These are phyloP conservation scores for Emydoidea blandingii DNA, from an alignment of 2,797 vertebrate genomes.

Conservation along the genomic window DNA sequence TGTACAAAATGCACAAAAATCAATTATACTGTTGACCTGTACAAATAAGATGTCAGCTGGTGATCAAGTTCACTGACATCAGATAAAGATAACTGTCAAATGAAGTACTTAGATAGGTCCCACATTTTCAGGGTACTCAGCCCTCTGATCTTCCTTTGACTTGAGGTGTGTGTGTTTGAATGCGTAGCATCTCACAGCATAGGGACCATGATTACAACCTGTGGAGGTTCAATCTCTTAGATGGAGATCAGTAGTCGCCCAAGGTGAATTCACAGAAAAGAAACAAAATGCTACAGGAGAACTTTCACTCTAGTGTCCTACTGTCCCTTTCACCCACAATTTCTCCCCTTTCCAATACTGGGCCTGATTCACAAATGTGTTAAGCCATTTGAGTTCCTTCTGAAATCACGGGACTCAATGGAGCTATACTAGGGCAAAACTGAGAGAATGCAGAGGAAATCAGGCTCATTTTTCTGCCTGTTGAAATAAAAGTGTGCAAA, in stretches of 20 bases:
- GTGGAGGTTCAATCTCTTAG: neutral
- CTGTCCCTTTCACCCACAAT: neutral
- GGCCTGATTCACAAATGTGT: neutral
- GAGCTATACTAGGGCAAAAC: too few species aligned
- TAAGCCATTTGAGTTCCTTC: neutral
- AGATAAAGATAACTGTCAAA: slow-evolving; percentile 48
- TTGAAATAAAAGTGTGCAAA: too few species aligned
- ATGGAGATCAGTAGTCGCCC: neutral
- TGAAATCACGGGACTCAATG: too few species aligned
- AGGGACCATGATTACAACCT: neutral
- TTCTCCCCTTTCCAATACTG: neutral
- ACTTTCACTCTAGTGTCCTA: neutral
- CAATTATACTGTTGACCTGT: slow-evolving; percentile 63
- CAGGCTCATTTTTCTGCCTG: too few species aligned
- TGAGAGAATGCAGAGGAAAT: neutral
- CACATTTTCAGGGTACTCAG: slow-evolving; percentile 43
- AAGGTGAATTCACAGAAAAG: neutral
- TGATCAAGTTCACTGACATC: neutral
- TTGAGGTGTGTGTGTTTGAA: neutral
- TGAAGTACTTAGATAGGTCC: slow-evolving; percentile 4
- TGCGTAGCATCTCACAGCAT: neutral
- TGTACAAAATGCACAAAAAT: slow-evolving; percentile 24
- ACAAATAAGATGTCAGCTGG: slow-evolving; percentile 42
- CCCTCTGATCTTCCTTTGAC: neutral
- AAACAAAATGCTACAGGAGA: neutral